Percentiles rank a stretch among this genome's conserved stretches.
Conservation (phyloP, 2,888 invertebrate genomes). For the Noctua janthina region DNA sequence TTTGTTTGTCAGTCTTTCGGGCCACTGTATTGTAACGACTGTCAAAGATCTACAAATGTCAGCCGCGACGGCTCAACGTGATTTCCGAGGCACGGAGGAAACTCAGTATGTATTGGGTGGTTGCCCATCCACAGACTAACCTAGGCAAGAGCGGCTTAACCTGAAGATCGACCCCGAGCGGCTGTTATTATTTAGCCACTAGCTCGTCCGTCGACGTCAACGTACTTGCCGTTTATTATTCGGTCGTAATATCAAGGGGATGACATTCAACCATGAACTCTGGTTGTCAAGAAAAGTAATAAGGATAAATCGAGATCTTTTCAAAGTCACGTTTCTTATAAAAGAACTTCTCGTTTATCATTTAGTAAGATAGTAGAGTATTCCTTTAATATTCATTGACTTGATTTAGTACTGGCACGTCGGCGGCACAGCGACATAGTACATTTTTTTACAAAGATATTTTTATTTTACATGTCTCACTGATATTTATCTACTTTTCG, state of each 20-base stretch:
- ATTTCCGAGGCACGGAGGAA: no score
- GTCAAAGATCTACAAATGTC: no score
- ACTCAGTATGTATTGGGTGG: neutral
- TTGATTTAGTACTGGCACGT: constrained; percentile 75
- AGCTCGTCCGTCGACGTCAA: no score
- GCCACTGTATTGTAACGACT: no score
- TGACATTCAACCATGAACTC: constrained; percentile 1
- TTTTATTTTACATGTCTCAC: constrained; percentile 4
- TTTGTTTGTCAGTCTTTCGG: no score
- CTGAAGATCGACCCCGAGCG: no score
- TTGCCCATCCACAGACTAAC: no score
- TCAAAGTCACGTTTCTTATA: constrained; percentile 35
- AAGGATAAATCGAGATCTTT: constrained; percentile 12
- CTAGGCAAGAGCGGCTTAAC: no score
- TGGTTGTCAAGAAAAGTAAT: neutral
- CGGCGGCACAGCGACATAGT: constrained; percentile 6
- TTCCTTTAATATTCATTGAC: constrained; percentile 69
- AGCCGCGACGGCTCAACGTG: no score
- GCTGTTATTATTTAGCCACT: no score
- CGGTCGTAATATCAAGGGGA: neutral
- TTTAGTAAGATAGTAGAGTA: constrained; percentile 36
- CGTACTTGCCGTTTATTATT: neutral
- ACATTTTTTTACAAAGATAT: constrained; percentile 1
- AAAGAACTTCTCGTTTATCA: constrained; percentile 35
- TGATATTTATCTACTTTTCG: neutral